Base-by-base conservation (phyloP, 2,113 vertebrate genomes). In the Xyliphius kryptos region DNA sequence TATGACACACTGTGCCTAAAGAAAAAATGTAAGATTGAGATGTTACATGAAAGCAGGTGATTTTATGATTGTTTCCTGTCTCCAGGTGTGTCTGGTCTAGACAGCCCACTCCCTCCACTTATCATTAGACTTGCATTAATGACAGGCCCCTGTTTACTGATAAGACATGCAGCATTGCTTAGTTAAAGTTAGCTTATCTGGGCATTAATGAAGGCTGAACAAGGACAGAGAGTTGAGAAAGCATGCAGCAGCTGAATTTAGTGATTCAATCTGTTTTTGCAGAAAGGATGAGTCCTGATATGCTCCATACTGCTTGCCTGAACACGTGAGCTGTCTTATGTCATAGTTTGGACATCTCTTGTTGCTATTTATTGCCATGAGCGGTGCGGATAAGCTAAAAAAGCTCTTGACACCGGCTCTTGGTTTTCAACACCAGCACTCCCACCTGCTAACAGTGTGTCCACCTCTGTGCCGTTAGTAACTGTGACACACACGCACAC, bases 351-450 rank as follows among this genome's bases (percentile, higher is more conserved):
- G 82, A 80, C 83, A 80, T 85, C 85, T 83, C 76, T 83, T 84
- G 87, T 86, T 91, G 84, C 90, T 92, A 91, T 95, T 93, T 94
- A 91, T 92, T 90, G 89, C 89, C 86, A 86, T 83, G 90, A 90
- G 89, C 90, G 92, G 90, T 83, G 86, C 83, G 81, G 83, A 91
- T 89, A 75, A 83, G 89, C 89, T 86, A 89, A 89, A 91, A 90
- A 89, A 87, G 86, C 89, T 91, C 87, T 87, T 89, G 88, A 93
- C 91, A 91, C 88, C 79, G 87, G 86, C 76, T 74, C 90, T 87
- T 88, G 87, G 88, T 91, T 91, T 91, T 92, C 91, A 92, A 88
- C 91, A 89, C 89, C 80, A 79, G 74, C 87, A 89, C 87, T 91
- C 91, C 88, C 79, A 78, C 77, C 88, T 89, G 89, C 88, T 90